Evolutionary conservation across 2,113 vertebrate species (phyloP), one percentile per base, ranked within the genome.

Genomic region (Plecturocebus donacophilus): DNA sequence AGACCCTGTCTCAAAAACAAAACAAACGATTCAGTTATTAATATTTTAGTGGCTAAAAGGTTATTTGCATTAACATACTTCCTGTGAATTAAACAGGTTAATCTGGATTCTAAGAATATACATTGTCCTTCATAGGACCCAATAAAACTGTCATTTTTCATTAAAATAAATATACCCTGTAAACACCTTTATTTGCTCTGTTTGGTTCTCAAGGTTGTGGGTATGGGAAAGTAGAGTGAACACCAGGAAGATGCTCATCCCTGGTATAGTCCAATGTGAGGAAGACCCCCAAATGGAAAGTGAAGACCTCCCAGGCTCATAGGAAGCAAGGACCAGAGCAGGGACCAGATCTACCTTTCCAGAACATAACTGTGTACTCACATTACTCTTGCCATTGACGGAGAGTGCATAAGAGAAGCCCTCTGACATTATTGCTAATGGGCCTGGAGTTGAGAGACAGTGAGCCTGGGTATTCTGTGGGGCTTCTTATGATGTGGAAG

Each of bases 61-160:
- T 70, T 17, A 61, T 73, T 86, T 83, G 90, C 88, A 81, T 45
- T 82, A 76, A 58, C 7, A 79, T 54, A 32, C 7, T 81, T 94
- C 75, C 32, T 86, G 35, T 86, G 58, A 35, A 64, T 80, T n/a
- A 86, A 82, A 85, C 25, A 86, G 56, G 40, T n/a, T 81, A 54
- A 56, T 84, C 47, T 71, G 42, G 30, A 9, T 84, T 90, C 38
- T 97, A 82, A 96, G 89, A 81, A 96, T 35, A 90, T 8, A 16
- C 66, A 17, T 85, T 49, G 82, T 89, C 56, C n/a, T 93, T 42
- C 75, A 40, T 8, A 16, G 16, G 11, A 56, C 38, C n/a, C 86
- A 86, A 38, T 56, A 96, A 94, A 92, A 66, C 32, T 94, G 7
- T 56, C 13, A 47, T 91, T 97, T 71, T 87, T 61, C 42, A 58